These are phyloP conservation scores for Psittacula echo DNA, from an alignment of 2,797 vertebrate genomes.

Conservation along the genomic window DNA sequence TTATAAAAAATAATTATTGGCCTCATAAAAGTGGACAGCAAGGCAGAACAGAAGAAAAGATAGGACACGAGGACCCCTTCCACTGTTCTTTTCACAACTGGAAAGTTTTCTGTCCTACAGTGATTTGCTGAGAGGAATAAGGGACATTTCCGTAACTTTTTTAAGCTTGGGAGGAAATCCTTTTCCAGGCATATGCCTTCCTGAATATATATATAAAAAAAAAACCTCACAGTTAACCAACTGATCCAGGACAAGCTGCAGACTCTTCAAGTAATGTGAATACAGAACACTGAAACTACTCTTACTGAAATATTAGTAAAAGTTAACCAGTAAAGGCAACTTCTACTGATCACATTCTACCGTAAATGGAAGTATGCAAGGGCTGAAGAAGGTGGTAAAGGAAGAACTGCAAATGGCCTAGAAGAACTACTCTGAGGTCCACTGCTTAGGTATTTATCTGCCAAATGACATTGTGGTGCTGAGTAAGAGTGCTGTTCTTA, in stretches of 20 bases:
- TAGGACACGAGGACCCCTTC: background rate
- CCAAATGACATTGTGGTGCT: background rate
- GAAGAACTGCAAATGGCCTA: background rate
- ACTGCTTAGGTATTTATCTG: background rate
- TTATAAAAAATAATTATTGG: background rate
- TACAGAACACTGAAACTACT: background rate
- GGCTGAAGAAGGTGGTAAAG: background rate
- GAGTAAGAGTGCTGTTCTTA: background rate
- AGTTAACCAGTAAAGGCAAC: background rate
- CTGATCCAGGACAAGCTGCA: background rate
- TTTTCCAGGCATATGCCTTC: background rate
- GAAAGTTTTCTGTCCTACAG: background rate
- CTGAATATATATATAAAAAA: background rate
- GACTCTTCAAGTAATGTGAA: background rate
- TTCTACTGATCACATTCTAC: background rate
- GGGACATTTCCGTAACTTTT: background rate
- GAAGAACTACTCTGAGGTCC: background rate
- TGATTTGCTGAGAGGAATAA: background rate
- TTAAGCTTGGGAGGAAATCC: background rate
- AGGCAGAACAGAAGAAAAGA: background rate
- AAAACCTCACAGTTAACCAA: background rate
- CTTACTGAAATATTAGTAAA: background rate
- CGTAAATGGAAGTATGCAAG: background rate
- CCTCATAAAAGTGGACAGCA: background rate
- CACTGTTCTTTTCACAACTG: background rate